Evolutionary conservation across 2,113 vertebrate genomes (phyloP).

Genomic region (Lontra canadensis): DNA sequence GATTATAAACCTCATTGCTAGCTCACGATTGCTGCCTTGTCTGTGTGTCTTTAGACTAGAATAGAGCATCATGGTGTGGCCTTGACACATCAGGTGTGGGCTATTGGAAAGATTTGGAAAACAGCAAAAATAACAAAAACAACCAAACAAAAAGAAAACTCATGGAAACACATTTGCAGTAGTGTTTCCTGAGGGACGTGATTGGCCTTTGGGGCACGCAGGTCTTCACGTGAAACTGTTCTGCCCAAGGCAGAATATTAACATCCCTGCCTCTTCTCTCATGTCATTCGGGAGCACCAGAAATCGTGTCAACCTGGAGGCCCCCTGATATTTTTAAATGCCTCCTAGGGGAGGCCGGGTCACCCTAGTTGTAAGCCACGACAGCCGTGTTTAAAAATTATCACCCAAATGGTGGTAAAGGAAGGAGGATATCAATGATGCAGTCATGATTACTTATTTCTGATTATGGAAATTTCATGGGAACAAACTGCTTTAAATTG

Average conservation of each 20-base stretch:
- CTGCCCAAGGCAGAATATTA: background rate
- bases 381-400: background rate
- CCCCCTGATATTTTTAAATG: background rate
- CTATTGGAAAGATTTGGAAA: background rate
- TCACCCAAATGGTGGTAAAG: background rate
- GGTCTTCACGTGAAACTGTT: background rate
- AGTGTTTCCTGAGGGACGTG: background rate
- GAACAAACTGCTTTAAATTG: constrained; percentile 11
- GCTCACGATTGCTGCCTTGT: background rate
- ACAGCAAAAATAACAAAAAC: background rate
- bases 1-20: background rate
- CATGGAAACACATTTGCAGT: background rate
- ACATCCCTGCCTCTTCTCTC: background rate
- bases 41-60: background rate
- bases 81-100: background rate
- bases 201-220: background rate
- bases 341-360: background rate
- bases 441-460: background rate
- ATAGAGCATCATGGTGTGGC: background rate
- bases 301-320: background rate
- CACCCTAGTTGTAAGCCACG: background rate
- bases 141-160: background rate
- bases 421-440: background rate
- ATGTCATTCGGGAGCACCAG: background rate
- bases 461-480: background rate